These are phyloP conservation scores for Melieria picta DNA, from an alignment of 2,888 invertebrate genomes.

Conservation along the genomic window DNA sequence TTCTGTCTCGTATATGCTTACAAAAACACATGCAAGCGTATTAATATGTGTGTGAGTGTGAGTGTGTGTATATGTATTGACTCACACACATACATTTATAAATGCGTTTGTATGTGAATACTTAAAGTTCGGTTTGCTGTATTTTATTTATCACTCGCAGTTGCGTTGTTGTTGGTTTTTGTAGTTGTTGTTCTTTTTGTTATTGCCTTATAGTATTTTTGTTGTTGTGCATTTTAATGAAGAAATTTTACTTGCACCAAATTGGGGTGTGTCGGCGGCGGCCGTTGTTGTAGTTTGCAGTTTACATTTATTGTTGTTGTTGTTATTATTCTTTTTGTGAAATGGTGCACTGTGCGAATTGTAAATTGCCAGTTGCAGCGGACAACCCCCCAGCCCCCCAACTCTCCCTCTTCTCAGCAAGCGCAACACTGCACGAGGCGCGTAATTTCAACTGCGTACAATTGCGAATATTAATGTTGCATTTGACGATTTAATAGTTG, in stretches of 20 bases:
- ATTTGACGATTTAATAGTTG: conserved; percentile 32
- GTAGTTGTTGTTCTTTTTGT: neutral
- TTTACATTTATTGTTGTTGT: neutral
- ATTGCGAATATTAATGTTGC: conserved; percentile 8
- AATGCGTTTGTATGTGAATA: too few species aligned
- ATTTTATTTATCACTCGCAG: neutral
- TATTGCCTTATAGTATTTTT: conserved; percentile 9
- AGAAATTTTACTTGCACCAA: conserved; percentile 18
- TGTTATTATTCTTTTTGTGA: conserved; percentile 7
- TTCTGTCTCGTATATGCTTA: too few species aligned
- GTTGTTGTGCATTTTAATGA: conserved; percentile 12
- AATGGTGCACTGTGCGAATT: conserved; percentile 10
- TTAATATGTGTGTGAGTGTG: too few species aligned
- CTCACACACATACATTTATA: too few species aligned
- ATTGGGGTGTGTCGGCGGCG: conserved; percentile 21
- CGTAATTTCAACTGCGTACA: neutral
- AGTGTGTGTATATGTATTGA: too few species aligned
- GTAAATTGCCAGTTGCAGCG: conserved; percentile 6
- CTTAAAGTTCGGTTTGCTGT: too few species aligned
- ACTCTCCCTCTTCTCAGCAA: too few species aligned
- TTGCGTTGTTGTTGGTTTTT: neutral
- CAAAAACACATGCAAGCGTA: too few species aligned
- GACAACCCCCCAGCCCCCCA: too few species aligned
- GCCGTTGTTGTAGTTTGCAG: neutral
- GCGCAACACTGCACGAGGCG: too few species aligned